Conservation (phyloP, 2,113 vertebrate genomes). For the Spheniscus mendiculus region DNA sequence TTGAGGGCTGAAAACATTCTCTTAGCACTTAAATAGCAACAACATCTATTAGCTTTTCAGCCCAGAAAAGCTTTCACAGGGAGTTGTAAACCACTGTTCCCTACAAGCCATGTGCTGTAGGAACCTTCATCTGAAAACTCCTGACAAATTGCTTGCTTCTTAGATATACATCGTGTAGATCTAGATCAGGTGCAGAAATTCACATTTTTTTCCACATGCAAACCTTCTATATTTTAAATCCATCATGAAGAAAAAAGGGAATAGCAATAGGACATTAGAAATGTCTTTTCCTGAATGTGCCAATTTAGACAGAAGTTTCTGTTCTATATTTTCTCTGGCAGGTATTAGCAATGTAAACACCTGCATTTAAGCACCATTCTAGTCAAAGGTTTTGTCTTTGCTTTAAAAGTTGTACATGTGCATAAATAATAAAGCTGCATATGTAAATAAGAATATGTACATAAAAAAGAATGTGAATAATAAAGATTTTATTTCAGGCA, state of each 20-base stretch:
- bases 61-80: conserved; percentile 47
- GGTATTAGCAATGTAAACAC: neutral
- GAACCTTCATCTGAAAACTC: conserved; percentile 23
- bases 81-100: conserved; percentile 57
- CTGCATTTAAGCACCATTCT: neutral
- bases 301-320: neutral
- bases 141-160: conserved; percentile 42
- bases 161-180: neutral
- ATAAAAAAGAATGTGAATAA: neutral
- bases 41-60: conserved; percentile 60
- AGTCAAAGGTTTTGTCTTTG: neutral
- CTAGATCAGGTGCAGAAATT: conserved; percentile 25
- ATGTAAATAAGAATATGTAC: neutral
- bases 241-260: neutral
- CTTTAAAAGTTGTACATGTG: neutral
- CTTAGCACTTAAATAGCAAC: conserved; percentile 53
- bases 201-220: neutral
- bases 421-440: neutral
- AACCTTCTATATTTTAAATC: neutral
- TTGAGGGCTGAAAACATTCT: conserved; percentile 41
- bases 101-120: neutral
- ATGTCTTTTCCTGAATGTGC: neutral
- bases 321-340: neutral
- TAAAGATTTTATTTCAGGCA: conserved; percentile 5
- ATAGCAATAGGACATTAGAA: neutral